Evolutionary conservation across 2,797 vertebrate genomes (phyloP).

Genomic region (Hypotaenidia philippensis): DNA sequence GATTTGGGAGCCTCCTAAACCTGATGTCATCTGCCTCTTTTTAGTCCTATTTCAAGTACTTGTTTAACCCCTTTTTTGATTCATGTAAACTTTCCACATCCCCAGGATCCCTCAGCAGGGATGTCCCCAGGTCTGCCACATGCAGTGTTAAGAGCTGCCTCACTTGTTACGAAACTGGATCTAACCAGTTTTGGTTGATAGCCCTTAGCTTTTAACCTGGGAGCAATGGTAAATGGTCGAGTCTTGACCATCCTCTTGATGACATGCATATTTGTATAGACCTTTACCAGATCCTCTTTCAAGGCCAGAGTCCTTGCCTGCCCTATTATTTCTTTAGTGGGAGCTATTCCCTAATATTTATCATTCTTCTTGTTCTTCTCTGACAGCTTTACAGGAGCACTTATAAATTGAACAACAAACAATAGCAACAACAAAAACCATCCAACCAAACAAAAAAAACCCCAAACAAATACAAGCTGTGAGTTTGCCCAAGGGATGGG

Average conservation of each 20-base stretch:
- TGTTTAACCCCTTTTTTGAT: neutral
- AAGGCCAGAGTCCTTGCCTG: neutral
- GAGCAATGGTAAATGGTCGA: neutral
- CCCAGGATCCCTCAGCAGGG: neutral
- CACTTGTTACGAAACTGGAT: neutral
- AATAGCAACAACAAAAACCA: rapidly evolving
- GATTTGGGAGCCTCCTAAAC: neutral
- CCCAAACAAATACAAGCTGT: neutral
- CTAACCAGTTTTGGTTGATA: rapidly evolving
- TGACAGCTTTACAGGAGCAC: neutral
- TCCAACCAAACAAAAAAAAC: neutral
- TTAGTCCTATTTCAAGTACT: neutral
- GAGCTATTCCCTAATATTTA: neutral
- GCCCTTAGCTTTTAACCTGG: neutral
- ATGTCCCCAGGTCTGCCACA: rapidly evolving
- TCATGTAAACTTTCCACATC: neutral
- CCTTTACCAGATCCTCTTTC: neutral
- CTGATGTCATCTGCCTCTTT: neutral
- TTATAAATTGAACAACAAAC: neutral
- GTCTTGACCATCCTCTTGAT: neutral
- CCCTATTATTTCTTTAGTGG: neutral
- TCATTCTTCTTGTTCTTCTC: neutral
- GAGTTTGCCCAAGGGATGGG: neutral
- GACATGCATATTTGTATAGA: neutral
- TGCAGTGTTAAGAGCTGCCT: neutral